Evolutionary conservation across 2,113 vertebrate genomes (phyloP).

Genomic region (Sardina pilchardus): DNA sequence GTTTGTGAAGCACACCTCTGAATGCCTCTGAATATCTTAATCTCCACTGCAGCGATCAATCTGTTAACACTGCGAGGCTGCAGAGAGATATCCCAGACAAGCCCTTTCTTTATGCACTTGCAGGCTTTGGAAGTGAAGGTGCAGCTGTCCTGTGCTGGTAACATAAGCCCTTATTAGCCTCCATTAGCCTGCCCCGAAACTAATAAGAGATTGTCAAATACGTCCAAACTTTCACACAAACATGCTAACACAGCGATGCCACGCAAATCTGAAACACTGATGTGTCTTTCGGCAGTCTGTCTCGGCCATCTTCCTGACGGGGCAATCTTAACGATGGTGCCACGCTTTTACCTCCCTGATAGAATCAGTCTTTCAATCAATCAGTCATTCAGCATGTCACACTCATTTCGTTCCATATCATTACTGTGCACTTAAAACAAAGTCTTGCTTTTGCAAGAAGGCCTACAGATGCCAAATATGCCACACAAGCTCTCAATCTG

Average conservation of each 20-base stretch:
- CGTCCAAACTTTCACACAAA: constrained; percentile 78
- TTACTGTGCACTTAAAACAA: constrained; percentile 27
- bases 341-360: constrained; percentile 12
- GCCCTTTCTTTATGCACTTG: constrained; percentile 58
- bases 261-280: constrained; percentile 33
- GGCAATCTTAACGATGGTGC: constrained; percentile 18
- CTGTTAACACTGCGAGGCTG: constrained; percentile 74
- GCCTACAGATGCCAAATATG: constrained; percentile 33
- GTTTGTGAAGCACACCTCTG: constrained; percentile 39
- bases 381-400: background rate
- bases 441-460: constrained; percentile 30
- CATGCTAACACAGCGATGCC: constrained; percentile 51
- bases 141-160: constrained; percentile 85
- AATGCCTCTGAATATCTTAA: constrained; percentile 55
- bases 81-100: constrained; percentile 51
- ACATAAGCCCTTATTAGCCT: constrained; percentile 86
- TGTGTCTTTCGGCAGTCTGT: constrained; percentile 8
- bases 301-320: constrained; percentile 23
- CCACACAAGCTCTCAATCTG: constrained; percentile 36
- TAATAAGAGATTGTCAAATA: constrained; percentile 86
- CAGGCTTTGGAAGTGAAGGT: constrained; percentile 57
- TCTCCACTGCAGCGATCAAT: constrained; percentile 66
- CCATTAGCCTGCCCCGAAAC: constrained; percentile 81
- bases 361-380: background rate
- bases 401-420: constrained; percentile 29